Percentiles rank a stretch among this genome's conserved stretches.
These are phyloP conservation scores for Hemitrygon akajei DNA, from an alignment of 2,797 vertebrate species.

Conservation along the genomic window DNA sequence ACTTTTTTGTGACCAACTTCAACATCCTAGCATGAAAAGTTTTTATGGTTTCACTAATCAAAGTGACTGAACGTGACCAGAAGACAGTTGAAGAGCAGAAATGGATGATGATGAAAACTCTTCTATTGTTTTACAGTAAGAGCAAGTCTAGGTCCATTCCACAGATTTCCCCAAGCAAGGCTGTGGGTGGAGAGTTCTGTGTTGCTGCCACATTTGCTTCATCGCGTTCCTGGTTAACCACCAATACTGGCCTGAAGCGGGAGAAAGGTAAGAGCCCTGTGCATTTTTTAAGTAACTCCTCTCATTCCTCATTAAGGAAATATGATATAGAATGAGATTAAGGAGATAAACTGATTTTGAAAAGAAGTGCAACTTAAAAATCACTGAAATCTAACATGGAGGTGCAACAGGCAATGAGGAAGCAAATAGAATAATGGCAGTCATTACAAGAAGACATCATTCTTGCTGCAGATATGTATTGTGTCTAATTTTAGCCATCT, in stretches of 20 bases:
- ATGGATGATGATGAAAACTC: neutral
- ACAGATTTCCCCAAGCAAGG: constrained; percentile 96
- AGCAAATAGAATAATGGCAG: no score
- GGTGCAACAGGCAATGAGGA: no score
- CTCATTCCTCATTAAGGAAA: neutral
- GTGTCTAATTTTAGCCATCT: no score
- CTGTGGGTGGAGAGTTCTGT: constrained; percentile 87
- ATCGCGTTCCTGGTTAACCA: constrained; percentile 90
- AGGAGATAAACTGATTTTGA: neutral
- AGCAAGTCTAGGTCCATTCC: constrained; percentile 92
- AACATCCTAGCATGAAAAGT: neutral
- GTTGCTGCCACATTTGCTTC: constrained; percentile 84
- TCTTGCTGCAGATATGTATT: no score
- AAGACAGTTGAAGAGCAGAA: neutral
- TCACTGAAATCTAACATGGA: no score
- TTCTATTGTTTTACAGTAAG: constrained; percentile 67
- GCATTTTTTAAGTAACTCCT: neutral
- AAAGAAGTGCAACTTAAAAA: neutral
- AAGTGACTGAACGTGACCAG: neutral
- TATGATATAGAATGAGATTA: neutral
- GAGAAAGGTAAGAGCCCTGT: constrained; percentile 78
- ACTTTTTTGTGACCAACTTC: no score
- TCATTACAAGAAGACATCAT: no score
- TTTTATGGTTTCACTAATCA: no score
- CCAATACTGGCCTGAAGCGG: constrained; percentile 83